phyloP scores from a whole-genome alignment of 2,113 vertebrate species.

The Rhinolophus ferrumequinum region DNA sequence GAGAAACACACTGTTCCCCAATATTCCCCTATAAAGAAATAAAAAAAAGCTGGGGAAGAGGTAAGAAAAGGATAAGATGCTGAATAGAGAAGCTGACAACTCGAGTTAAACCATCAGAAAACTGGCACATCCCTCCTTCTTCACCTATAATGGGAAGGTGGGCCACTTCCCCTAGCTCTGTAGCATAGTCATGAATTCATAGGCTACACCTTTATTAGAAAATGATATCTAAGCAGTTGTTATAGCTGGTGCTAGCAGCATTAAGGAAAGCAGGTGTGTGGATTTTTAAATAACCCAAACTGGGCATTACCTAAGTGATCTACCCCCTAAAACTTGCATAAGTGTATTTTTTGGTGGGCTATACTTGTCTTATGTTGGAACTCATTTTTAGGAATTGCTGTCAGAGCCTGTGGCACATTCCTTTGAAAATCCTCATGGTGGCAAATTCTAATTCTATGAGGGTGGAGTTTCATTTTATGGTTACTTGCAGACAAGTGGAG shows the following conservation, averaged over 20 bases:
- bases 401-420: neutral
- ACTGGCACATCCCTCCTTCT: neutral
- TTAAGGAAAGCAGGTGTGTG: conserved; percentile 1
- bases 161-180: neutral
- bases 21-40: no score
- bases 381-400: neutral
- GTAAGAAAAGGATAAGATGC: neutral
- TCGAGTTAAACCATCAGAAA: neutral
- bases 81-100: neutral
- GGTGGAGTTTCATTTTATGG: neutral
- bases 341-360: neutral
- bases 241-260: neutral
- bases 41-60: neutral
- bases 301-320: neutral
- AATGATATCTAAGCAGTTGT: neutral
- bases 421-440: conserved; percentile 31
- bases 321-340: neutral
- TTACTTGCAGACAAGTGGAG: neutral
- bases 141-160: neutral
- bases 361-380: neutral
- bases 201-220: neutral
- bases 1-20: no score
- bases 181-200: neutral
- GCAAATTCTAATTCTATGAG: conserved; percentile 28
- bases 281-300: conserved; percentile 12